phyloP scores from a whole-genome alignment of 2,888 invertebrate species.

The Drosophila nigritarsus region DNA sequence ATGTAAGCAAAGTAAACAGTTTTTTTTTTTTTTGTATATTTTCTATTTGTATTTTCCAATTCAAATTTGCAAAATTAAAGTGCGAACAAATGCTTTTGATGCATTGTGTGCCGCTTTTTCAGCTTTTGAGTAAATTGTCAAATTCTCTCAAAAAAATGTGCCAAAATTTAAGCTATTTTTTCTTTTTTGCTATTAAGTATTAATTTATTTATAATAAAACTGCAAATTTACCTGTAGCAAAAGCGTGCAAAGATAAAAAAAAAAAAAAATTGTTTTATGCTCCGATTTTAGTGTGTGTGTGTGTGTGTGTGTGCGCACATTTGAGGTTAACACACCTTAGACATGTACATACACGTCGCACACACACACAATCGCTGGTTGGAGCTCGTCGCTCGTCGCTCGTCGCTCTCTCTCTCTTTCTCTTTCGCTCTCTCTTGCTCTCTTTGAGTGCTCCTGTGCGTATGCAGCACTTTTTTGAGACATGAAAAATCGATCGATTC shows the following conservation, averaged over 20 bases:
- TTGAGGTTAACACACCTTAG: constrained; percentile 85
- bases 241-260: constrained; percentile 37
- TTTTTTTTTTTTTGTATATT: neutral
- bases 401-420: constrained; percentile 11
- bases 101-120: neutral
- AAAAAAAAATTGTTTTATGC: constrained; percentile 30
- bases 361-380: constrained; percentile 27
- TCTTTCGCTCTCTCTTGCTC: neutral
- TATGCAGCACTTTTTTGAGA: constrained; percentile 69
- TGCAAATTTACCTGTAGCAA: constrained; percentile 33
- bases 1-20: constrained; percentile 54
- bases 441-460: constrained; percentile 59
- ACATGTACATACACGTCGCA: constrained; percentile 81
- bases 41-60: neutral
- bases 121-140: neutral
- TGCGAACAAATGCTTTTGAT: neutral
- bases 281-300: constrained; percentile 24
- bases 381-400: constrained; percentile 29
- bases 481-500: constrained; percentile 81
- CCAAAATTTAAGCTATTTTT: neutral
- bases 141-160: neutral
- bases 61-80: neutral
- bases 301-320: constrained; percentile 50
- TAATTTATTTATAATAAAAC: neutral
- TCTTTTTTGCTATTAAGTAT: neutral